Conservation (phyloP, 2,797 vertebrate genomes). For the Meda fulgida region DNA sequence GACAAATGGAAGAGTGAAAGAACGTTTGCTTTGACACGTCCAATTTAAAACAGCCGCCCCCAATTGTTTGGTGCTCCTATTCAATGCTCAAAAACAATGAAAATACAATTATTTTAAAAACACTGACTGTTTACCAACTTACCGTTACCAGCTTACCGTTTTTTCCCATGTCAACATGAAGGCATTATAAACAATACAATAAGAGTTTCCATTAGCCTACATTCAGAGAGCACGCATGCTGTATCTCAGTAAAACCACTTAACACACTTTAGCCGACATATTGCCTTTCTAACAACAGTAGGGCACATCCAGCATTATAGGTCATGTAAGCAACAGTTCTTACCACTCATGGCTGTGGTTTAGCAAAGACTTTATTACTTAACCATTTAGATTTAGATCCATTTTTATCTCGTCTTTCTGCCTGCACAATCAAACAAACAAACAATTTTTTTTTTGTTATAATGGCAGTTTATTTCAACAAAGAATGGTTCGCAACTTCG, state of each 20-base stretch:
- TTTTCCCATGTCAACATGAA: background rate
- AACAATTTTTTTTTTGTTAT: too few species aligned
- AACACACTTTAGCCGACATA: background rate
- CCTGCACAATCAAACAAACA: slow-evolving; percentile 19
- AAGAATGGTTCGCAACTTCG: too few species aligned
- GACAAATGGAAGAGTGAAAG: too few species aligned
- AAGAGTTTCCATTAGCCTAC: background rate
- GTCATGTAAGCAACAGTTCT: background rate
- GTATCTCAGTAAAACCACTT: background rate
- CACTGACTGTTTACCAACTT: too few species aligned
- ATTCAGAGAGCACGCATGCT: background rate
- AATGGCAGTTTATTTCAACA: background rate
- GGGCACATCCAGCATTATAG: background rate
- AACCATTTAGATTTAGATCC: slow-evolving; percentile 7
- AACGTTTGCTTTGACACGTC: too few species aligned
- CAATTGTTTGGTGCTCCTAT: too few species aligned
- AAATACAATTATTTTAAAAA: too few species aligned
- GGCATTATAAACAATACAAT: background rate
- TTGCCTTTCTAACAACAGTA: background rate
- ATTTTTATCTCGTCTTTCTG: background rate
- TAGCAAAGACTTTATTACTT: slow-evolving; percentile 44
- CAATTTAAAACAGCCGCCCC: too few species aligned
- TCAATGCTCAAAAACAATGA: background rate
- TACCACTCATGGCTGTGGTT: background rate
- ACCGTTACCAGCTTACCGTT: background rate